Evolutionary conservation across 1,140 invertebrate species (phyloP), one percentile per base, ranked within the genome.

Genomic region (Nephila pilipes): DNA sequence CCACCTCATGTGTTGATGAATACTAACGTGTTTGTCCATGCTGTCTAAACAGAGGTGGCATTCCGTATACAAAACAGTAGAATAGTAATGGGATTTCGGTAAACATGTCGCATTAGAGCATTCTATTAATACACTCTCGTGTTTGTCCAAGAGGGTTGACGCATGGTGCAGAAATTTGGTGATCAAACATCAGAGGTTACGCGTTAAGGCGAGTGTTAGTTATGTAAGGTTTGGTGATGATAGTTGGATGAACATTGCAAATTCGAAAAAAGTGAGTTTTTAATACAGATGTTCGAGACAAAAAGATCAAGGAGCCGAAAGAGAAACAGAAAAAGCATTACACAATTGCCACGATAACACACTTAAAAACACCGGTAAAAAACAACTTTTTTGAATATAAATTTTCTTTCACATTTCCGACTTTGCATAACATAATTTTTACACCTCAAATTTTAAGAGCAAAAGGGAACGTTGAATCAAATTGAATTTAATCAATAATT

Each of bases 1-100:
- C 29, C 29, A 16, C 65, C 32, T 75, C 65, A 75, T 75, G 25
- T 75, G 65, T 75, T 75, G 29, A 75, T 75, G 65, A 75, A 75
- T 32, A 12, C 65, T 16, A 29, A 36, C 14, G 14, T 75, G 18
- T 36, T 29, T 32, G 29, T 5, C 12, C 65, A 75, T 32, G 65
- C 65, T 75, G 65, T 32, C 14, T 18, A 29, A 75, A 75, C 65
- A 75, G 16, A 29, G 29, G 18, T 29, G 65, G 29, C 29, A 32
- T 75, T 75, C 5, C 65, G 65, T 75, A 75, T 29, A 75, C 29
- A 75, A 75, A 75, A 75, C 65, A 75, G 16, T 29, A 14, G 65
- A 75, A 75, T 75, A 75, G 12, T 75, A 36, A 75, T 36, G 25
- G 29, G 29, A 32, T 75, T 69, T 75, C 16, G 65, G 65, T 75